Evolutionary conservation across 2,888 invertebrate species (phyloP).

Genomic region (Drosophila rellima): DNA sequence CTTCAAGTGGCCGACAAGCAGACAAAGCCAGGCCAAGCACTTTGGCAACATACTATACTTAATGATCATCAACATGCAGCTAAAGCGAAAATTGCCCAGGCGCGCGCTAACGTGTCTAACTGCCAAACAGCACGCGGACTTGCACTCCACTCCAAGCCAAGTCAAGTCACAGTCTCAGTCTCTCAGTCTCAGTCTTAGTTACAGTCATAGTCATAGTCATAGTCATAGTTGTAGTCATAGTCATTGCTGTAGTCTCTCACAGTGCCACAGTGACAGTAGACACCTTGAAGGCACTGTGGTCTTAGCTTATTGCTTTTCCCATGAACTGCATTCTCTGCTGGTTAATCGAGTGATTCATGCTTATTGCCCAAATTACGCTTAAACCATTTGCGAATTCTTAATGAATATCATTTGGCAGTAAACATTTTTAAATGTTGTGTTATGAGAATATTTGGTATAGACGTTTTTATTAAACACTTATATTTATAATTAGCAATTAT

Average conservation of each 20-base stretch:
- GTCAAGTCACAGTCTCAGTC: conserved; percentile 8
- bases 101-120: conserved; percentile 63
- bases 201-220: background rate
- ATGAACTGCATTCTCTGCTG: background rate
- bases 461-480: background rate
- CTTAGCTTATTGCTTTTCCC: background rate
- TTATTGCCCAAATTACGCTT: background rate
- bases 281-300: conserved; percentile 55
- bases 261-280: conserved; percentile 51
- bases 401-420: background rate
- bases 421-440: background rate
- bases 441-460: background rate
- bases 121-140: conserved; percentile 60
- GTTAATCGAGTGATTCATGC: background rate
- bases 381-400: conserved; percentile 7
- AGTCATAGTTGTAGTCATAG: background rate
- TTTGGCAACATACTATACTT: conserved; percentile 48
- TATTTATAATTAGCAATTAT: too few relatives aligned
- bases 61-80: conserved; percentile 70
- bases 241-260: conserved; percentile 21
- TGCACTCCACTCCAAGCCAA: conserved; percentile 13
- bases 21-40: conserved; percentile 35
- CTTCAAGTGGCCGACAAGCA: conserved; percentile 51
- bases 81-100: conserved; percentile 61
- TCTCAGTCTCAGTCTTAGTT: conserved; percentile 5